These are phyloP conservation scores for Lithosia quadra DNA, from an alignment of 2,888 invertebrate species.

Conservation along the genomic window DNA sequence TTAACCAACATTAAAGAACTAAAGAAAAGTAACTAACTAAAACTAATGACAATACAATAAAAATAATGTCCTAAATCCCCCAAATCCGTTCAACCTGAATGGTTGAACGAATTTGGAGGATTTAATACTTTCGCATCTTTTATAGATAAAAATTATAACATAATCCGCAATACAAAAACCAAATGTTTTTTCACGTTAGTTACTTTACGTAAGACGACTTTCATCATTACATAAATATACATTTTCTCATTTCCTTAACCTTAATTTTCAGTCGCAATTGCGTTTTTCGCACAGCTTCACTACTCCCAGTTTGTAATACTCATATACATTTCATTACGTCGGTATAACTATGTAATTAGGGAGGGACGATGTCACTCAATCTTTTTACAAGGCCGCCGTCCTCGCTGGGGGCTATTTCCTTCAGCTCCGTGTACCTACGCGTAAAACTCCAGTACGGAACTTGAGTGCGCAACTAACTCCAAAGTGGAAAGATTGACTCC, in stretches of 20 bases:
- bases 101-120: too few species aligned
- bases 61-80: too few species aligned
- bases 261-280: background rate
- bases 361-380: constrained; percentile 37
- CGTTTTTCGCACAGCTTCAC: background rate
- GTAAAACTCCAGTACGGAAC: constrained; percentile 43
- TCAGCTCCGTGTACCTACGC: constrained; percentile 27
- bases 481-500: constrained; percentile 47
- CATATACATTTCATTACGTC: constrained; percentile 22
- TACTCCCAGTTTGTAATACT: constrained; percentile 18
- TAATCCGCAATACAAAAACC: too few species aligned
- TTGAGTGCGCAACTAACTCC: constrained; percentile 41
- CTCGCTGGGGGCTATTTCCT: constrained; percentile 42
- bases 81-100: too few species aligned
- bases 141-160: too few species aligned
- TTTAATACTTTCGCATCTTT: too few species aligned
- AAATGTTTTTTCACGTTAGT: too few species aligned
- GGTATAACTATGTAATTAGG: constrained; percentile 37
- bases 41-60: too few species aligned
- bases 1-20: too few species aligned
- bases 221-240: background rate
- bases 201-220: background rate
- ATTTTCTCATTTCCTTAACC: background rate
- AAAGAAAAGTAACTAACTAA: too few species aligned
- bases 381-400: constrained; percentile 42